phyloP scores from a whole-genome alignment of 2,797 vertebrate species.

The Poeciliopsis paucimaculata region DNA sequence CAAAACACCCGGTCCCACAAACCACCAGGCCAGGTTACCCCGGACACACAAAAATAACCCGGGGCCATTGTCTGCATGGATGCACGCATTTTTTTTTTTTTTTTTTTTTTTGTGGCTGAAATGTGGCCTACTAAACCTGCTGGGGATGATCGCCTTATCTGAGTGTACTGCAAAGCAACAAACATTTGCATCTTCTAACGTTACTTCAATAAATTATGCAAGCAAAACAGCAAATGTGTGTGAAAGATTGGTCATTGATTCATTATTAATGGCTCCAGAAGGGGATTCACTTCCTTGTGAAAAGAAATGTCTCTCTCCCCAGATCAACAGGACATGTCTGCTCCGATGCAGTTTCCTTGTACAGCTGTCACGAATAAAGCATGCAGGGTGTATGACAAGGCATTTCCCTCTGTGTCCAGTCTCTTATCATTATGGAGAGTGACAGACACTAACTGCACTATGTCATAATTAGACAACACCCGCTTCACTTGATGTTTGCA shows the following conservation, averaged over 20 bases:
- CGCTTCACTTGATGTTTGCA: slow-evolving; percentile 52
- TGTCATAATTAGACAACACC: slow-evolving; percentile 74
- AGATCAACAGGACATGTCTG: slow-evolving; percentile 32
- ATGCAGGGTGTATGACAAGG: slow-evolving; percentile 61
- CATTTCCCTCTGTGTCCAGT: slow-evolving; percentile 68
- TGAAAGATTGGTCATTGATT: slow-evolving; percentile 4
- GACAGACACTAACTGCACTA: slow-evolving; percentile 67
- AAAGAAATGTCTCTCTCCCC: slow-evolving; percentile 24
- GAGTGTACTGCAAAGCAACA: slow-evolving; percentile 2
- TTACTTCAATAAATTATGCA: slow-evolving; percentile 8
- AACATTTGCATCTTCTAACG: slow-evolving; percentile 17
- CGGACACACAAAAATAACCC: too few species aligned
- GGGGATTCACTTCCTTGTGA: slow-evolving; percentile 11
- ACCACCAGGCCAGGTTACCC: too few species aligned
- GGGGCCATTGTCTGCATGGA: too few species aligned
- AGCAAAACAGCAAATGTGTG: slow-evolving; percentile 6
- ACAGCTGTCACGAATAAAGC: slow-evolving; percentile 71
- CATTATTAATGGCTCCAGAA: slow-evolving; percentile 34
- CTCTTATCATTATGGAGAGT: slow-evolving; percentile 75
- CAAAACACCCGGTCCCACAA: too few species aligned
- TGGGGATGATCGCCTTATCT: not conserved
- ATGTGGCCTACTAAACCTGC: not conserved
- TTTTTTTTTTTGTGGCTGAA: not conserved
- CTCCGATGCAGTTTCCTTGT: slow-evolving; percentile 72
- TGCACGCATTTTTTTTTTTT: too few species aligned